A percentile compares a stretch with the other conserved stretches of the same genome.
These are phyloP conservation scores for Erannis defoliaria DNA, from an alignment of 2,888 invertebrate species.

Conservation along the genomic window DNA sequence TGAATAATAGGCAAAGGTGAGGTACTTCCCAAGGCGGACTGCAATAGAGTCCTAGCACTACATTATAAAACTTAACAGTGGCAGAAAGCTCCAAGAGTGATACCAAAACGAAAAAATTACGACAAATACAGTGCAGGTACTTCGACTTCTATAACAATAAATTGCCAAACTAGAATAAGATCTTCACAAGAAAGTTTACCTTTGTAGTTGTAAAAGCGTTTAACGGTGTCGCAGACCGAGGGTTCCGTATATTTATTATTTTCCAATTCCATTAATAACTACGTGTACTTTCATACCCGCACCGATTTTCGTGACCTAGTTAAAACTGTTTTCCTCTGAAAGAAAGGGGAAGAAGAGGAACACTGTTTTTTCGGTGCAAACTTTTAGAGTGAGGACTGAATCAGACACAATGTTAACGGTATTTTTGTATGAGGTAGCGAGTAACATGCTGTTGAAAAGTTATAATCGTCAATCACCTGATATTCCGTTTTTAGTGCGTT, in stretches of 20 bases:
- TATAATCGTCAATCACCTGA: too few relatives aligned
- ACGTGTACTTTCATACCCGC: conserved; percentile 15
- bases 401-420: not conserved
- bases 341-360: conserved; percentile 20
- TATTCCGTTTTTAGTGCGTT: too few relatives aligned
- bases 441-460: too few relatives aligned
- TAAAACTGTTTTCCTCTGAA: conserved; percentile 30
- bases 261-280: conserved; percentile 37
- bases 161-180: conserved; percentile 18
- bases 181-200: conserved; percentile 6
- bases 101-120: too few relatives aligned
- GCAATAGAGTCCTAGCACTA: too few relatives aligned
- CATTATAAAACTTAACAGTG: too few relatives aligned
- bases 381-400: conserved; percentile 12
- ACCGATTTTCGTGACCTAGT: conserved; percentile 27
- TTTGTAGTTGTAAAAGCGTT: conserved; percentile 15
- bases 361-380: conserved; percentile 17
- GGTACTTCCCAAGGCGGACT: too few relatives aligned
- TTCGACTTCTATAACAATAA: conserved; percentile 14
- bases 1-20: too few relatives aligned
- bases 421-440: not conserved
- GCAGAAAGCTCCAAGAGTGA: too few relatives aligned
- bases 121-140: not conserved
- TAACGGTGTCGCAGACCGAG: conserved; percentile 20
- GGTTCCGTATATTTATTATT: conserved; percentile 26